Evolutionary conservation across 2,797 vertebrate genomes (phyloP), one percentile per base, ranked within the genome.

Genomic region (Chaetodon trifasciatus): DNA sequence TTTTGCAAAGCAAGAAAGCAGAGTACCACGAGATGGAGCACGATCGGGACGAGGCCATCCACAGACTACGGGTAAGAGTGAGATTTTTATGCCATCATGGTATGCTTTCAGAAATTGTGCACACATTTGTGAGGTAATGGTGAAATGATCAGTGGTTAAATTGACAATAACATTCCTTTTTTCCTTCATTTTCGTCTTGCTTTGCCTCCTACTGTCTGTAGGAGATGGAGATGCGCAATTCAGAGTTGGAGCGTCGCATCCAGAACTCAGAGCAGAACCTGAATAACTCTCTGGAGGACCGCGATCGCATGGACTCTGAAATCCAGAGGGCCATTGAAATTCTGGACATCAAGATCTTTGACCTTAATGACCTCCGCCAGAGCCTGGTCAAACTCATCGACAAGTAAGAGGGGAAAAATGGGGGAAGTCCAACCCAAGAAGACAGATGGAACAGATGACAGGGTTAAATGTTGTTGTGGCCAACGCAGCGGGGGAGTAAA

Each of bases 261-360:
- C 96, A 95, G 74, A 93, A 93, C n/a, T 93, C 94, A 0, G 97
- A 99, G 92, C 97, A 97, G 86, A 96, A 88, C 81, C 87, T 96
- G 63, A 83, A 69, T 47, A 92, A 88, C 61, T 90, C 94, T 17
- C 91, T 96, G 89, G 95, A 96, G 0, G 96, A 98, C 8, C 95
- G 97, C 42, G 97, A 98, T 67, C 96, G 95, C 61, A 82, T 96
- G 0, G 95, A 97, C 67, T 89, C 70, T 0, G 97, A 99, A 84
- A 95, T 98, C 84, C 94, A 97, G 91, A 95, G 96, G 76, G 96
- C 96, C 16, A 95, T 97, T 0, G 97, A 99, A 89, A 96, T 98
- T 78, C 96, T 99, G 88, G 98, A 99, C 32, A 95, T 98, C 92
- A 97, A 99, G 94, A 96, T 99, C 76, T 98, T 97, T 37, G 98